A percentile compares a stretch with the other conserved stretches of the same genome.
Conservation (phyloP, 2,113 vertebrate genomes). For the Struthio camelus region DNA sequence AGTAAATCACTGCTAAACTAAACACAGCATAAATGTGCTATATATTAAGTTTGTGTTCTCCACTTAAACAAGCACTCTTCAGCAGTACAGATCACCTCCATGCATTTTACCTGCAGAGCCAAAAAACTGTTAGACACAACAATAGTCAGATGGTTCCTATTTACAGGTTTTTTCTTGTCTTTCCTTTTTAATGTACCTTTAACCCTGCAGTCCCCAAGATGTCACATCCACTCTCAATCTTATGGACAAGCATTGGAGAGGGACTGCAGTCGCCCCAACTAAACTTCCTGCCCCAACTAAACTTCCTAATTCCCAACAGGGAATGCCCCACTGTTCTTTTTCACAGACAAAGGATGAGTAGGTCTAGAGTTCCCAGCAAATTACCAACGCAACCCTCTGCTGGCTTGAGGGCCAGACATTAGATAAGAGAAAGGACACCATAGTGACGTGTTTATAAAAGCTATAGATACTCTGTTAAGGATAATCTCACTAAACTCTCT, state of each 20-base stretch:
- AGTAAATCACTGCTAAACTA: background rate
- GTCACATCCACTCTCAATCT: background rate
- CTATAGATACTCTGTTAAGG: background rate
- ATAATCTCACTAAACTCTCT: background rate
- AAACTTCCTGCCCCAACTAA: background rate
- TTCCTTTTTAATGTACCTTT: background rate
- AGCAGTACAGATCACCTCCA: background rate
- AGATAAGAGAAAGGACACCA: background rate
- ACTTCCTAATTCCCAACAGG: background rate
- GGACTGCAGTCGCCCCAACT: background rate
- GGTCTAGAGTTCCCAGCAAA: background rate
- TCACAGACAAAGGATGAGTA: background rate
- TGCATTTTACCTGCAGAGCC: background rate
- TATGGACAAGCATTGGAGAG: background rate
- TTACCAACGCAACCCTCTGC: background rate
- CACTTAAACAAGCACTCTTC: background rate
- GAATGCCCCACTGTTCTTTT: background rate
- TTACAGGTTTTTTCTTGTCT: background rate
- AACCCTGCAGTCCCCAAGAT: background rate
- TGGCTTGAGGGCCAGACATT: background rate
- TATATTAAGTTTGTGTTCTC: background rate
- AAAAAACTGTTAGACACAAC: background rate
- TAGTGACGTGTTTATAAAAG: background rate
- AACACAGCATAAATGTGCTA: background rate
- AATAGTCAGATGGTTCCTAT: background rate